Evolutionary conservation across 2,113 vertebrate species (phyloP), one percentile per base, ranked within the genome.

Genomic region (Oncorhynchus mykiss): DNA sequence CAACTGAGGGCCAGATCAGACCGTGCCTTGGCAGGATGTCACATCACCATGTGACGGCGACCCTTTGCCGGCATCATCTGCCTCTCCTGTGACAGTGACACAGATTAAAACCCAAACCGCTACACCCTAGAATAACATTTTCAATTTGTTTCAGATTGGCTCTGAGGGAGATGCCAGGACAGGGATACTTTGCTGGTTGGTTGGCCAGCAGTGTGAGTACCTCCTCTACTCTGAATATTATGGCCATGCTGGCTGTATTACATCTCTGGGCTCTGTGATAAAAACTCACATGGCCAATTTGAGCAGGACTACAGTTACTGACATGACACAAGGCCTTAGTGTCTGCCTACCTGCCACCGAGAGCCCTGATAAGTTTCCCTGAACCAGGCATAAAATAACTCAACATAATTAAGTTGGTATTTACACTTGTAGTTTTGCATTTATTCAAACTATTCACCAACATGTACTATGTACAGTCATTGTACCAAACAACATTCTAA

Each of bases 121-220:
- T 4, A 48, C 57, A 71, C 25, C 66, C n/a, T 18, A 31, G 67
- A 59, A 51, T 39, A 71, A 24, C 39, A 4, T 72, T 76, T 77
- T 74, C 71, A 79, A 62, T 79, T 85, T 39, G 51, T 25, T 70
- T 49, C 49, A 54, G 70, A 51, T 82, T 75, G 74, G 72, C 73
- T 82, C 39, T 48, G 11, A 39, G 51, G n/a, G 39, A 73, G 45
- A 22, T 76, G 69, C 57, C 54, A 77, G 67, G 48, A 51, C 13
- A 57, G 29, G 29, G 74, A 45, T 18, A 31, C 29, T 70, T 62
- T 34, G 62, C 51, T 4, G 51, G 51, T 18, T 16, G 12, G 51
- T 54, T 54, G 51, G 9, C 39, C 39, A 45, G 39, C 39, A 45
- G 39, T 45, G 39, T 45, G 39, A 45, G 39, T 45, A 45, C 9